Evolutionary conservation across 2,113 vertebrate genomes (phyloP).

Genomic region (Pelmatolapia mariae): DNA sequence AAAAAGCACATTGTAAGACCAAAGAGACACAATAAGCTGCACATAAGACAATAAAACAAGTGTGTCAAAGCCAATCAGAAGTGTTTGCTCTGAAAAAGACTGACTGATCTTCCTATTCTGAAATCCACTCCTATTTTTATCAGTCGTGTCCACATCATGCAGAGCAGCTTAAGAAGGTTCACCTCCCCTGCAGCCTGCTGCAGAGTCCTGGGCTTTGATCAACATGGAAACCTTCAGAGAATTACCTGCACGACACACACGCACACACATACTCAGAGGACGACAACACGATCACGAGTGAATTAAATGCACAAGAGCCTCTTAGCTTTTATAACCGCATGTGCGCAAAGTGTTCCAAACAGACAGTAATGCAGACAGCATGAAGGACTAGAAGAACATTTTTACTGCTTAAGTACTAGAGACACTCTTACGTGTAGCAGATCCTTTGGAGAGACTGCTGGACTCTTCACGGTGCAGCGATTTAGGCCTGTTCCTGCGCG

Average conservation of each 20-base stretch:
- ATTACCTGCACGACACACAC: slow-evolving; percentile 52
- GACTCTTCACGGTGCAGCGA: slow-evolving; percentile 86
- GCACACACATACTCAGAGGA: slow-evolving; percentile 9
- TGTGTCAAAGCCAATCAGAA: neutral
- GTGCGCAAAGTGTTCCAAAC: neutral
- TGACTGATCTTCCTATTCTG: neutral
- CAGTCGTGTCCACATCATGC: slow-evolving; percentile 28
- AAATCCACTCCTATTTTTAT: neutral
- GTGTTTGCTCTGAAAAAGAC: neutral
- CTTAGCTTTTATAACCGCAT: neutral
- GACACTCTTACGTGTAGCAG: slow-evolving; percentile 78
- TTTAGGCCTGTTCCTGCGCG: slow-evolving; percentile 81
- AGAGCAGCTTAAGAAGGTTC: slow-evolving; percentile 50
- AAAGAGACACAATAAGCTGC: neutral
- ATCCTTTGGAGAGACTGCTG: slow-evolving; percentile 76
- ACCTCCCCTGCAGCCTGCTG: slow-evolving; percentile 56
- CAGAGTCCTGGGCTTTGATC: slow-evolving; percentile 51
- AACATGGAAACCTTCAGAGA: slow-evolving; percentile 52
- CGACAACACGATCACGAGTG: neutral
- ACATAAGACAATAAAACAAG: neutral
- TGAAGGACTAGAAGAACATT: neutral
- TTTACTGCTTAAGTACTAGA: no score
- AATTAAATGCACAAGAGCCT: neutral
- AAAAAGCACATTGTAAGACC: neutral
- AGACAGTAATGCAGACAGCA: neutral